These are phyloP conservation scores for Mormyrus iriodes DNA, from an alignment of 2,113 vertebrate species.

Conservation along the genomic window DNA sequence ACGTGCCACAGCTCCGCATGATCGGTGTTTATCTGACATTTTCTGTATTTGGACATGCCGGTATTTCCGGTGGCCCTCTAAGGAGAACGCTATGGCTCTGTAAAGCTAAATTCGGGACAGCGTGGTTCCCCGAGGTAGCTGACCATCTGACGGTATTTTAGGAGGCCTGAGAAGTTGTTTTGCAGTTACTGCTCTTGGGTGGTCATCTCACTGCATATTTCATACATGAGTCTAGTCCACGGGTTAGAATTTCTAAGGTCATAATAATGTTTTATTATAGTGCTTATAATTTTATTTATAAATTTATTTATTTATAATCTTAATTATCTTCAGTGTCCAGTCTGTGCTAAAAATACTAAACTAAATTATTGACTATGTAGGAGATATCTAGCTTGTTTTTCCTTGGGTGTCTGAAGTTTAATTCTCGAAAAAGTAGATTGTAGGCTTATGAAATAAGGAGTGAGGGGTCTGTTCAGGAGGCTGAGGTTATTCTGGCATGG, in stretches of 20 bases:
- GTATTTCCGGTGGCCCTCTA: neutral
- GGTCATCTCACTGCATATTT: neutral
- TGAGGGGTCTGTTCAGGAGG: neutral
- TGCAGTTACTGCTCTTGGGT: neutral
- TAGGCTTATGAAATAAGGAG: neutral
- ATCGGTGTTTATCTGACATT: neutral
- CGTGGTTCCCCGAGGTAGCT: neutral
- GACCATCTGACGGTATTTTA: neutral
- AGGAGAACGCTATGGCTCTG: neutral
- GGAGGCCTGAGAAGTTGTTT: neutral
- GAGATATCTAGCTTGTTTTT: neutral
- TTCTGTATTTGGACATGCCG: neutral
- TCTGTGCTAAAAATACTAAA: neutral
- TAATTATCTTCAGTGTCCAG: neutral
- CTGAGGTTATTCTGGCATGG: neutral
- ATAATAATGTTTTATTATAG: neutral
- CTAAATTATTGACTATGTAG: neutral
- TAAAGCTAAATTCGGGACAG: neutral
- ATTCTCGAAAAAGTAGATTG: neutral
- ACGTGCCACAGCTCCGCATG: neutral
- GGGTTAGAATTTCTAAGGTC: neutral
- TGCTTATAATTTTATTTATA: conserved; percentile 1
- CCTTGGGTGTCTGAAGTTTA: neutral
- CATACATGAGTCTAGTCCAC: neutral
- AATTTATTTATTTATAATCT: no score